A percentile compares a stretch with the other conserved stretches of the same genome.
phyloP scores from a whole-genome alignment of 2,113 vertebrate species.

The Galeopterus variegatus region DNA sequence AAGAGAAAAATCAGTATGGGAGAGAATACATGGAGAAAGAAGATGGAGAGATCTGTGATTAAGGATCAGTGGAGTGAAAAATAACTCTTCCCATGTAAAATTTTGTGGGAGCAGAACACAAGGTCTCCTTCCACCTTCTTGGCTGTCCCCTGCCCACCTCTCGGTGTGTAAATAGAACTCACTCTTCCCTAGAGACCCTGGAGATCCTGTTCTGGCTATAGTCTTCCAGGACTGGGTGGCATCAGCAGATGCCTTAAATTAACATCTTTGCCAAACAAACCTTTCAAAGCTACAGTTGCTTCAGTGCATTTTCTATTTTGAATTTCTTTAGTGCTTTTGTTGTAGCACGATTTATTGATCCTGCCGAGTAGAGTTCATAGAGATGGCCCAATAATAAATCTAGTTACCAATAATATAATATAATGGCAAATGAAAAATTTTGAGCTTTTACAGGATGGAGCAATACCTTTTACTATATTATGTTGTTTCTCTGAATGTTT shows the following conservation, averaged over 20 bases:
- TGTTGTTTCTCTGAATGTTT: neutral
- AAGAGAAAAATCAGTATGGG: neutral
- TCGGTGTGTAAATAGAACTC: neutral
- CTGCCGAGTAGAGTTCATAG: neutral
- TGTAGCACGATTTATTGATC: neutral
- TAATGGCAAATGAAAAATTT: neutral
- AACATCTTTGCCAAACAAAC: neutral
- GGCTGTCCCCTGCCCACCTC: neutral
- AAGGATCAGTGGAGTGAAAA: neutral
- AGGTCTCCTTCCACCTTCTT: neutral
- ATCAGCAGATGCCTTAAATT: neutral
- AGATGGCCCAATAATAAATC: neutral
- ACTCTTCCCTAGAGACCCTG: neutral
- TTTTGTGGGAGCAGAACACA: neutral
- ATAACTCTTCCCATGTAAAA: neutral
- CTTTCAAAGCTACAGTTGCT: neutral
- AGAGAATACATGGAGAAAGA: neutral
- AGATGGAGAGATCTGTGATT: neutral
- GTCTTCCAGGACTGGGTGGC: neutral
- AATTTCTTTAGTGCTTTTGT: constrained; percentile 45
- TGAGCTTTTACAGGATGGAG: neutral
- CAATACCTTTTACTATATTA: neutral
- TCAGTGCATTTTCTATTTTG: neutral
- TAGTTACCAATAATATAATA: neutral
- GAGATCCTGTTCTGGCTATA: neutral